phyloP scores from a whole-genome alignment of 92 coral and sea anemone species.

The Epizoanthus rinbou region DNA sequence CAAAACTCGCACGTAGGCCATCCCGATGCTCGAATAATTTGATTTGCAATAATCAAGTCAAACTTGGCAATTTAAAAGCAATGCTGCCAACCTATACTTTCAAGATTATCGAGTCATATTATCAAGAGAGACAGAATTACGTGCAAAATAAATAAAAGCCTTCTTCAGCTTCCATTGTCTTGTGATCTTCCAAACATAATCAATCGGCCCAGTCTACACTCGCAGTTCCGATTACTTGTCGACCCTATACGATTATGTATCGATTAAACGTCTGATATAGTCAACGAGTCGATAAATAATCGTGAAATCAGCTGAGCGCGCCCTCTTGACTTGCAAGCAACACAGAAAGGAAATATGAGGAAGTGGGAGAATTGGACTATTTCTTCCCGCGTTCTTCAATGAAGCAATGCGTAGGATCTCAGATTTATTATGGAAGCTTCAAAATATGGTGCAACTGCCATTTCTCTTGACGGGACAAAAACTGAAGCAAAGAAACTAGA shows the following conservation, averaged over 20 bases:
- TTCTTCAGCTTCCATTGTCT: background rate
- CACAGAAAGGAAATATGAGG: background rate
- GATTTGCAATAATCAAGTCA: background rate
- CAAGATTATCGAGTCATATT: background rate
- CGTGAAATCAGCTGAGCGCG: background rate
- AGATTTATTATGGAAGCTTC: conserved; percentile 22
- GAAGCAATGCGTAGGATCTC: conserved; percentile 3
- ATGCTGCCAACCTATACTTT: background rate
- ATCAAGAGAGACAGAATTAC: background rate
- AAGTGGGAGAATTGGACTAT: background rate
- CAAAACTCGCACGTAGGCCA: conserved; percentile 74
- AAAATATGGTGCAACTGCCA: conserved; percentile 33
- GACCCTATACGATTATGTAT: background rate
- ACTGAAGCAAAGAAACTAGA: background rate
- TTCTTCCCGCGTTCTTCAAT: background rate
- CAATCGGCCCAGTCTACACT: background rate
- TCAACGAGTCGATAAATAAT: background rate
- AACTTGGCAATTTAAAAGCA: background rate
- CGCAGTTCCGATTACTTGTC: conserved; percentile 1
- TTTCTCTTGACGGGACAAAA: conserved; percentile 5
- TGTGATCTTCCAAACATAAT: background rate
- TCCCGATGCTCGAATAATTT: background rate
- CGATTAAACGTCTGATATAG: background rate
- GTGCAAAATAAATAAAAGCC: background rate
- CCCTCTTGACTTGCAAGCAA: conserved; percentile 5